Evolutionary conservation across 1,140 invertebrate genomes (phyloP).

Genomic region (Zaprionus taronus): DNA sequence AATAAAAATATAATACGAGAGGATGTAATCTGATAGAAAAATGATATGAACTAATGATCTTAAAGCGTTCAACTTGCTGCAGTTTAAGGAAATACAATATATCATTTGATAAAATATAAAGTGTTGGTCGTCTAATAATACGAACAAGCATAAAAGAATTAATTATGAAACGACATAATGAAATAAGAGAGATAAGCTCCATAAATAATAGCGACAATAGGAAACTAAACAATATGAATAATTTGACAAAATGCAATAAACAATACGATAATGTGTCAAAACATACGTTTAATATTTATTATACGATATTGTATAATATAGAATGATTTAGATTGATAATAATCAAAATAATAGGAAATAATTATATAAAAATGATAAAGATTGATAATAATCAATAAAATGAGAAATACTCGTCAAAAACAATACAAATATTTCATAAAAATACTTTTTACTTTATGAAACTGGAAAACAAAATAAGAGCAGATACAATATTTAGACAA

Average conservation of each 20-base stretch:
- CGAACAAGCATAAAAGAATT: background rate
- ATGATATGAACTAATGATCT: background rate
- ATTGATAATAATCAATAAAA: background rate
- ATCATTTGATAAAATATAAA: background rate
- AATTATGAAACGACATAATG: background rate
- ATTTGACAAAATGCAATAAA: background rate
- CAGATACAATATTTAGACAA: too few relatives aligned
- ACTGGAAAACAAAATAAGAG: background rate
- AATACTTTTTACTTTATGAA: background rate
- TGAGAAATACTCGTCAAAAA: background rate
- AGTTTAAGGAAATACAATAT: background rate
- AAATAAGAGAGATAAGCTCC: background rate
- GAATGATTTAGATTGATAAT: background rate
- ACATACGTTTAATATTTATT: background rate
- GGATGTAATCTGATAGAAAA: background rate
- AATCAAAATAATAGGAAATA: background rate
- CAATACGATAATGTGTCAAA: conserved; percentile 2
- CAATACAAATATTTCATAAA: background rate
- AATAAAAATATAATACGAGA: background rate
- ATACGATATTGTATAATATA: background rate
- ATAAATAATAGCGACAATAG: background rate
- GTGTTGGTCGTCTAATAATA: background rate
- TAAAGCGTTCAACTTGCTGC: background rate
- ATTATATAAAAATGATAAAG: background rate
- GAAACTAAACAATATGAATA: background rate